These are phyloP conservation scores for Speoplatyrhinus poulsoni DNA, from an alignment of 2,113 vertebrate species.

Conservation along the genomic window DNA sequence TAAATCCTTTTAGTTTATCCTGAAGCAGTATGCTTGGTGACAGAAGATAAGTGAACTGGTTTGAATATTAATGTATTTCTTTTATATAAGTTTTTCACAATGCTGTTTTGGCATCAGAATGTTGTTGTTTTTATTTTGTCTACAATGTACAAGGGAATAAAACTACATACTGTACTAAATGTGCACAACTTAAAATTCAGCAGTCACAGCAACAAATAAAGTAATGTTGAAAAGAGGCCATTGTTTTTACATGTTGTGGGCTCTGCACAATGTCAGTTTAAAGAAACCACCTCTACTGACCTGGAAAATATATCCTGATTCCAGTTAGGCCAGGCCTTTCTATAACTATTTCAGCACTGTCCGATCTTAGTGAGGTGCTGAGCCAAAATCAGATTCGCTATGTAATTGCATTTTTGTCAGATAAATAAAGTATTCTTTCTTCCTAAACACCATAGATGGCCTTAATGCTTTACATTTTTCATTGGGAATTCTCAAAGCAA, in stretches of 20 bases:
- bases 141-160: conserved; percentile 41
- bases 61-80: conserved; percentile 17
- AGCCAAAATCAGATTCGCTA: conserved; percentile 19
- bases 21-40: conserved; percentile 30
- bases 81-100: conserved; percentile 18
- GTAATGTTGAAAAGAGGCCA: neutral
- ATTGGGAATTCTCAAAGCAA: too few relatives aligned
- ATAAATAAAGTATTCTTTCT: neutral
- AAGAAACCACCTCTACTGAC: conserved; percentile 18
- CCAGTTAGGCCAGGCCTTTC: conserved; percentile 36
- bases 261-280: conserved; percentile 42
- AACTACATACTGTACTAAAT: conserved; percentile 12
- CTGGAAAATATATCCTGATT: conserved; percentile 31
- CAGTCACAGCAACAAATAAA: conserved; percentile 4
- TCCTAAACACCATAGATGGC: too few relatives aligned
- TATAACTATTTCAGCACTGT: conserved; percentile 27
- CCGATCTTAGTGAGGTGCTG: conserved; percentile 10
- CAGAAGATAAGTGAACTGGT: conserved; percentile 20
- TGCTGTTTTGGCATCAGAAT: conserved; percentile 12
- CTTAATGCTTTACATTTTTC: too few relatives aligned
- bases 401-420: neutral
- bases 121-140: conserved; percentile 10
- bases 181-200: neutral
- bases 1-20: conserved; percentile 39
- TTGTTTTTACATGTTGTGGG: neutral